These are phyloP conservation scores for Knipowitschia caucasica DNA, from an alignment of 2,797 vertebrate species.

Conservation along the genomic window DNA sequence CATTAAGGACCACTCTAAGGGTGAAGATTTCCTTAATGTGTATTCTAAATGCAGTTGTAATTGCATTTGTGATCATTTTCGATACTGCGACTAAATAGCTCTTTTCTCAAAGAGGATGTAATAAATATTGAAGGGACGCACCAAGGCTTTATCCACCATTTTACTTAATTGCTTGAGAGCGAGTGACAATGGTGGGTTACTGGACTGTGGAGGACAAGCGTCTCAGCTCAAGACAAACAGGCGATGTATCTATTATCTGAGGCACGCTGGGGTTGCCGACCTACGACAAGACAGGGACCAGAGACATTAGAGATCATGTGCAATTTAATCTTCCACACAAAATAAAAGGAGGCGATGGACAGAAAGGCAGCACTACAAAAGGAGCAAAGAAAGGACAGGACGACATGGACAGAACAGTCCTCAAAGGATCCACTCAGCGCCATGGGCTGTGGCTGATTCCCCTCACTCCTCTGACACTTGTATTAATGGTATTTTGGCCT, in stretches of 20 bases:
- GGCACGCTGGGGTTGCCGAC: constrained; percentile 85
- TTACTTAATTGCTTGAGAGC: constrained; percentile 96
- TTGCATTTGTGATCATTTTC: constrained; percentile 75
- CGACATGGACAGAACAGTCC: constrained; percentile 72
- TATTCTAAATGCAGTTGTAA: constrained; percentile 77
- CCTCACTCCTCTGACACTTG: constrained; percentile 89
- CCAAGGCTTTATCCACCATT: constrained; percentile 81
- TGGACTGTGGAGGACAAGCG: constrained; percentile 88
- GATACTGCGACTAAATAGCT: constrained; percentile 74
- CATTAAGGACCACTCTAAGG: constrained; percentile 47
- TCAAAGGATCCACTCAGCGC: constrained; percentile 81
- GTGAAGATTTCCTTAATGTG: constrained; percentile 64
- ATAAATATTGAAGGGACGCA: constrained; percentile 83
- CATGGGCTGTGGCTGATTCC: constrained; percentile 74
- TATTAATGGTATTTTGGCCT: constrained; percentile 92
- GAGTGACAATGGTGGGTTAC: constrained; percentile 87
- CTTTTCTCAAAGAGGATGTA: constrained; percentile 72
- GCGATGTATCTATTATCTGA: constrained; percentile 97
- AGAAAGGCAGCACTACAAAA: constrained; percentile 83
- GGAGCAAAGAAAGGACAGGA: constrained; percentile 83
- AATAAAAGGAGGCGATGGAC: constrained; percentile 76
- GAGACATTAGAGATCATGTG: constrained; percentile 94
- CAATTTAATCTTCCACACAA: constrained; percentile 98
- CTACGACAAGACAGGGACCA: constrained; percentile 84
- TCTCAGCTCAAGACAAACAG: constrained; percentile 76